phyloP scores from a whole-genome alignment of 2,113 vertebrate genomes.

The Xenotilapia longispinis region DNA sequence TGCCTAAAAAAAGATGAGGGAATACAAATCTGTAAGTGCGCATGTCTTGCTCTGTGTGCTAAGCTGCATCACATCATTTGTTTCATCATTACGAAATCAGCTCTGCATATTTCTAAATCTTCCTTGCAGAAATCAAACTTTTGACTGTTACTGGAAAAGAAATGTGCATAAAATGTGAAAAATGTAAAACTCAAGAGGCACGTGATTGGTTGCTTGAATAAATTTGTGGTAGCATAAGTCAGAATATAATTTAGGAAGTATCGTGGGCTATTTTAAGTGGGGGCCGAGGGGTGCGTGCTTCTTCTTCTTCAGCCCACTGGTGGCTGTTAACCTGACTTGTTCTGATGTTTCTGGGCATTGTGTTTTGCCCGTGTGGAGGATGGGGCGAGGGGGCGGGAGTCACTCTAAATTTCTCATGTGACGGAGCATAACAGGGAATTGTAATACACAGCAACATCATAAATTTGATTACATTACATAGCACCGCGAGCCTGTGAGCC shows the following conservation, averaged over 20 bases:
- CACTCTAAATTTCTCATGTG: slow-evolving; percentile 53
- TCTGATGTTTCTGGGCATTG: background rate
- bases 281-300: background rate
- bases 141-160: background rate
- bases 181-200: slow-evolving; percentile 18
- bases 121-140: background rate
- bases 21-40: background rate
- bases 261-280: slow-evolving; percentile 2
- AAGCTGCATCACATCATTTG: slow-evolving; percentile 27
- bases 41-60: background rate
- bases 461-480: slow-evolving; percentile 70
- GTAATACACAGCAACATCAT: slow-evolving; percentile 68
- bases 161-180: slow-evolving; percentile 27
- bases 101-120: slow-evolving; percentile 3
- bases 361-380: background rate
- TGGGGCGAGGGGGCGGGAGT: background rate
- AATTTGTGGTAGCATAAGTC: slow-evolving; percentile 4
- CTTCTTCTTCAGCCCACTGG: background rate
- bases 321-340: slow-evolving; percentile 19
- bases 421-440: slow-evolving; percentile 61
- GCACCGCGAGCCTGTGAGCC: slow-evolving; percentile 56
- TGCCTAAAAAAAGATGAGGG: background rate
- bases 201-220: slow-evolving; percentile 32
- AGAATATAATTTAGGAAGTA: slow-evolving; percentile 9
- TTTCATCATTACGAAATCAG: background rate